Base-by-base conservation (phyloP, 2,113 vertebrate genomes). In the Gallinago media region DNA sequence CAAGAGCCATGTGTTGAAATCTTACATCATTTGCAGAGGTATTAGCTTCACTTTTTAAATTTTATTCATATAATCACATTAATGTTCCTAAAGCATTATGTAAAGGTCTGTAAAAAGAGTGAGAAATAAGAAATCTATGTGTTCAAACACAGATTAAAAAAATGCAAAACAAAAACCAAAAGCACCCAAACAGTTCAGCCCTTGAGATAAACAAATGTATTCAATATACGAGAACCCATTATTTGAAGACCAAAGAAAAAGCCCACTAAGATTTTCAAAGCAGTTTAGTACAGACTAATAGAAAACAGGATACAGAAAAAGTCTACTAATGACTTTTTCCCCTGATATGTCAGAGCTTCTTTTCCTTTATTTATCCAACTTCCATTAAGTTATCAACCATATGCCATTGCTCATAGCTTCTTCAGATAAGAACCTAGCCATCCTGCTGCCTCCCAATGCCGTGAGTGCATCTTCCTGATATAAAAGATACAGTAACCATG, bases 311-410 rank as follows among this genome's bases (percentile, higher is more conserved):
- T 92, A 91, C 79, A 96, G 83, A 96, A 94, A 68, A 94, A 90
- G 78, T 61, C 83, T 66, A 86, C 86, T 97, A 96, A 96, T 97
- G 70, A 97, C 95, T 96, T 92, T 85, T 92, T 54, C 93, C 80
- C 88, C 81, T 34, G 59, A 87, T 95, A 93, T 78, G 50, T 95
- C 87, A 80, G 90, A 93, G 68, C 42, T 94, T 91, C 92, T 96
- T 96, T 96, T 95, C 66, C 94, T 97, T 95, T 94, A 97, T 94
- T 97, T 97, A 96, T 94, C 86, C 88, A 96, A 59, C 80, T 96
- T 94, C 92, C 92, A 96, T 96, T 96, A 97, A 94, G 88, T 95
- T 96, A 97, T 96, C 96, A 89, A 88, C 81, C 93, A 96, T 86
- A 95, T 92, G 93, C 88, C 90, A 94, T 81, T 94, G 94, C 93